Evolutionary conservation across 2,888 invertebrate species (phyloP).

Genomic region (Trissoscelio sp.): DNA sequence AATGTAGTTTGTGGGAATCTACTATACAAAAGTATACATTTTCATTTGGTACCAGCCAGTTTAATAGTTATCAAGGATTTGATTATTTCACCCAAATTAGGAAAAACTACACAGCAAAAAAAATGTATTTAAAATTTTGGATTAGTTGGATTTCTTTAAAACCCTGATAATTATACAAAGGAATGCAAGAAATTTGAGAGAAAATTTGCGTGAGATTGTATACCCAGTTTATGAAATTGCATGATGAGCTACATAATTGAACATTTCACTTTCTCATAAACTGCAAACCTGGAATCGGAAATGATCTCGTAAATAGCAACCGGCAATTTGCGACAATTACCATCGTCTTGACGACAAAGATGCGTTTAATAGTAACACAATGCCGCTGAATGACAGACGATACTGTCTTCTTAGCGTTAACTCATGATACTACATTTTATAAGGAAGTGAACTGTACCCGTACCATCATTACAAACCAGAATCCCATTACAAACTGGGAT

Average conservation of each 20-base stretch:
- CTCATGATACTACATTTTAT: conserved; percentile 36
- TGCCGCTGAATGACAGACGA: conserved; percentile 32
- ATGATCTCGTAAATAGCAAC: conserved; percentile 22
- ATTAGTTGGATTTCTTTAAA: too few relatives aligned
- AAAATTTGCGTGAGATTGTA: too few relatives aligned
- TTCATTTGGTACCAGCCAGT: too few relatives aligned
- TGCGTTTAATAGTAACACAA: conserved; percentile 30
- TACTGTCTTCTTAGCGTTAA: conserved; percentile 11
- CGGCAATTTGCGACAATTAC: conserved; percentile 27
- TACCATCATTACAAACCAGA: conserved; percentile 10
- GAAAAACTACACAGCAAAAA: too few relatives aligned
- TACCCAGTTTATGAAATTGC: too few relatives aligned
- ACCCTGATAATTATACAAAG: too few relatives aligned
- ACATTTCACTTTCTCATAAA: conserved; percentile 19
- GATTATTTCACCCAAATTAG: too few relatives aligned
- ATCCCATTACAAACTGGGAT: conserved; percentile 22
- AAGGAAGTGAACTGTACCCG: conserved; percentile 35
- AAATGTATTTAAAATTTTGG: too few relatives aligned
- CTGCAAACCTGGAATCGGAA: conserved; percentile 20
- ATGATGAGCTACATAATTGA: background rate
- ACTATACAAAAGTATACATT: too few relatives aligned
- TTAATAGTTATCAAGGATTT: too few relatives aligned
- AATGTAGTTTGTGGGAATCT: too few relatives aligned
- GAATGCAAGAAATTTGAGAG: too few relatives aligned
- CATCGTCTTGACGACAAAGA: conserved; percentile 24